A percentile compares a stretch with the other conserved stretches of the same genome.
phyloP scores from a whole-genome alignment of 1,140 invertebrate species.

The Drosophila nigromelanica region DNA sequence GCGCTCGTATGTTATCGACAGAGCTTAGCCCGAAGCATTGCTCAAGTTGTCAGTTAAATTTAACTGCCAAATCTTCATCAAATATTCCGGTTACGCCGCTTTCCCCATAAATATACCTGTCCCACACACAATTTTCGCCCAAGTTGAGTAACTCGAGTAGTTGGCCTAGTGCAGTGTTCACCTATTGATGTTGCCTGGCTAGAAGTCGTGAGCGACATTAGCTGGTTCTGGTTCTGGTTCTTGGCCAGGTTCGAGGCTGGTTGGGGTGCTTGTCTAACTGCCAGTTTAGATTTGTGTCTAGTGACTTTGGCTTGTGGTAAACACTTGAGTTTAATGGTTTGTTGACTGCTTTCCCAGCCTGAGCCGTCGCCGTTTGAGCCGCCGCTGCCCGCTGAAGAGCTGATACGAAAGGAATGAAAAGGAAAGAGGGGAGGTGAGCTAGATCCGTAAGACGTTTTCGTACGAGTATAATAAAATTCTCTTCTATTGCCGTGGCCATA shows the following conservation, averaged over 20 bases:
- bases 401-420: too few species aligned
- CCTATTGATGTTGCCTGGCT: constrained; percentile 31
- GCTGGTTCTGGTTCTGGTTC: neutral
- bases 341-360: constrained; percentile 61
- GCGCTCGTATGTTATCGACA: constrained; percentile 10
- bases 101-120: constrained; percentile 9
- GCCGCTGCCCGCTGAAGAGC: neutral
- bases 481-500: constrained; percentile 68
- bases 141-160: constrained; percentile 19
- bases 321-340: constrained; percentile 82
- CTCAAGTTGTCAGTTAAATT: constrained; percentile 37
- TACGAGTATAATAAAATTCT: constrained; percentile 74
- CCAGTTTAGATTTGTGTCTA: constrained; percentile 82
- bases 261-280: constrained; percentile 64
- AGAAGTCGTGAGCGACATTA: constrained; percentile 9
- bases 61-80: constrained; percentile 37
- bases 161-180: constrained; percentile 34
- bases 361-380: constrained; percentile 26
- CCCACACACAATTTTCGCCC: constrained; percentile 10
- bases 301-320: constrained; percentile 76
- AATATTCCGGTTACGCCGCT: constrained; percentile 21
- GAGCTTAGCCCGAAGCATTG: constrained; percentile 13
- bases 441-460: constrained; percentile 49
- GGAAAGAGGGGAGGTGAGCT: neutral
- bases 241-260: neutral